phyloP scores from a whole-genome alignment of 2,888 invertebrate genomes.

The Ganaspis brasiliensis region DNA sequence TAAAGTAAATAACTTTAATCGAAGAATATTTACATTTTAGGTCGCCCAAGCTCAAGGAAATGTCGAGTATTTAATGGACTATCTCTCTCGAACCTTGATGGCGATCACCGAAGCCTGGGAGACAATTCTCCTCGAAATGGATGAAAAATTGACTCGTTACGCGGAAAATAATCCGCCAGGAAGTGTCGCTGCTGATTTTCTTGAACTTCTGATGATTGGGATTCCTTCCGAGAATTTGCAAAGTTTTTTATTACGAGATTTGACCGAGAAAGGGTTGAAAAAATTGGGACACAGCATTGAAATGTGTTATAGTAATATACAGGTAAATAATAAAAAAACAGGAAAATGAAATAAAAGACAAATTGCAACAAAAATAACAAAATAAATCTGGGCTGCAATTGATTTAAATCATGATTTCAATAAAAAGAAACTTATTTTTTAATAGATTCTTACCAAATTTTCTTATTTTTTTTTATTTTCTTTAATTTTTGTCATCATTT shows the following conservation, averaged over 20 bases:
- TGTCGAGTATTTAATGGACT: constrained; percentile 84
- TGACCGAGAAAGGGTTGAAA: constrained; percentile 96
- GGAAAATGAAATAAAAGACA: background rate
- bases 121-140: constrained; percentile 95
- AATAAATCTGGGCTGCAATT: too few species aligned
- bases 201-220: constrained; percentile 94
- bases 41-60: constrained; percentile 77
- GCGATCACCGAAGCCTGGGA: constrained; percentile 96
- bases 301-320: constrained; percentile 96
- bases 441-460: too few species aligned
- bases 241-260: constrained; percentile 87
- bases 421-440: too few species aligned
- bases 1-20: background rate
- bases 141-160: constrained; percentile 94
- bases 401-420: too few species aligned
- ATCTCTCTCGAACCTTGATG: constrained; percentile 88
- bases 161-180: constrained; percentile 91
- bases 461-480: too few species aligned
- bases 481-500: too few species aligned
- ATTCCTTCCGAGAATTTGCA: constrained; percentile 89
- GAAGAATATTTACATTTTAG: constrained; percentile 55
- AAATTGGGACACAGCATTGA: constrained; percentile 97
- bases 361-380: background rate
- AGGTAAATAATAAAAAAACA: constrained; percentile 76
- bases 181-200: constrained; percentile 93